Percentiles rank a stretch among this genome's conserved stretches.
phyloP scores from a whole-genome alignment of 2,113 vertebrate genomes.

The Azemiops feae region DNA sequence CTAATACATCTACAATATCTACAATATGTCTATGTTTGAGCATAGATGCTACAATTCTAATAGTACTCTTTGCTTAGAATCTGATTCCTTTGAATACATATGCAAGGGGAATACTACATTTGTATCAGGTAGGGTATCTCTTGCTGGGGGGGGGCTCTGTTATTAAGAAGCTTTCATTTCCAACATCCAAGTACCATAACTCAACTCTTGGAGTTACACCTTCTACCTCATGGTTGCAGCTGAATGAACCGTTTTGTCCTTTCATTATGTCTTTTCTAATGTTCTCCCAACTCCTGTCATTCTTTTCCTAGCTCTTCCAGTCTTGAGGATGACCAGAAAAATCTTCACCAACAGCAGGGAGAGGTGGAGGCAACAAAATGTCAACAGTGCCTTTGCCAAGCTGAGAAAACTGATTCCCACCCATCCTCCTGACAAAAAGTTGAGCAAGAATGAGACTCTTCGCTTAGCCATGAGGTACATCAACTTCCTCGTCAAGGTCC shows the following conservation, averaged over 20 bases:
- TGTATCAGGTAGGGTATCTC: background rate
- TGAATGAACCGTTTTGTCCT: background rate
- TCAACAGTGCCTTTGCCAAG: slow-evolving; percentile 93
- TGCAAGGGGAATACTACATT: background rate
- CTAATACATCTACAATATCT: background rate
- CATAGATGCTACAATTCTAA: background rate
- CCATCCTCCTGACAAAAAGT: slow-evolving; percentile 96
- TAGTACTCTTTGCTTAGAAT: background rate
- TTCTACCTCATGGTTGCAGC: background rate
- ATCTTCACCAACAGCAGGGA: slow-evolving; percentile 93
- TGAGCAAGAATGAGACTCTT: slow-evolving; percentile 98
- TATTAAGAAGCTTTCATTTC: background rate
- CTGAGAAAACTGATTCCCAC: slow-evolving; percentile 96
- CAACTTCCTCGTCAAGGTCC: slow-evolving; percentile 90
- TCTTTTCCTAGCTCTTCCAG: slow-evolving; percentile 37
- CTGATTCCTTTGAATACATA: background rate
- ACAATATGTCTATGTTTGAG: background rate
- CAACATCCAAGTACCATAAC: background rate
- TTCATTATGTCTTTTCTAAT: slow-evolving; percentile 6
- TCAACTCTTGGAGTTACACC: background rate
- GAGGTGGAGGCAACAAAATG: slow-evolving; percentile 96
- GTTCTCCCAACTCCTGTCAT: slow-evolving; percentile 18
- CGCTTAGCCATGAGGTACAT: slow-evolving; percentile 97
- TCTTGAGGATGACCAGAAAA: slow-evolving; percentile 85
- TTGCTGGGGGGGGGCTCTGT: background rate